Percentiles rank a stretch among this genome's conserved stretches.
Evolutionary conservation across 2,888 invertebrate genomes (phyloP).

Genomic region (Caenorhabditis afra): DNA sequence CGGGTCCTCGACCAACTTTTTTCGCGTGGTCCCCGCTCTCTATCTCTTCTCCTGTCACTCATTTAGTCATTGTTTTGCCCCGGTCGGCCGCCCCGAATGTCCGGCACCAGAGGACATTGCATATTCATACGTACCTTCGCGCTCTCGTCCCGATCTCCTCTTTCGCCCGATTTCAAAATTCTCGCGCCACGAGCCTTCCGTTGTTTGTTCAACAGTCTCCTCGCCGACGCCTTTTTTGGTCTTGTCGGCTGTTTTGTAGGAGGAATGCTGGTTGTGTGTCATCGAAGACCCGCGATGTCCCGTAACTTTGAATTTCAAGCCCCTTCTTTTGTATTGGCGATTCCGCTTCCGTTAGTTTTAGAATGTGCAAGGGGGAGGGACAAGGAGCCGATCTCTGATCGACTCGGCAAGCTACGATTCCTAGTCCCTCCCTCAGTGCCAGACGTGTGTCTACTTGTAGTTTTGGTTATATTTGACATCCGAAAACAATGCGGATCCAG

Average conservation of each 20-base stretch:
- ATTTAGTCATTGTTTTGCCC: slow-evolving; percentile 43
- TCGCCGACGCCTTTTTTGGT: slow-evolving; percentile 41
- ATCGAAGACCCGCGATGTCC: slow-evolving; percentile 22
- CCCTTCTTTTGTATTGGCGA: too few relatives aligned
- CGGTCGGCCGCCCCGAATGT: slow-evolving; percentile 15
- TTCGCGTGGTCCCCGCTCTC: slow-evolving; percentile 23
- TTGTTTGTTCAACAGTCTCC: slow-evolving; percentile 53
- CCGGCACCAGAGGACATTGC: neutral
- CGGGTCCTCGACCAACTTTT: slow-evolving; percentile 40
- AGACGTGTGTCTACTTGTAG: slow-evolving; percentile 22
- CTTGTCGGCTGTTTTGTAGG: slow-evolving; percentile 39
- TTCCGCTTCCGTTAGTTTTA: too few relatives aligned
- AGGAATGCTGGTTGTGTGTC: slow-evolving; percentile 34
- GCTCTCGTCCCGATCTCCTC: too few relatives aligned
- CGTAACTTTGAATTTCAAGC: slow-evolving; percentile 28
- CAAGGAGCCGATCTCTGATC: neutral
- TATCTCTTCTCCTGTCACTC: slow-evolving; percentile 45
- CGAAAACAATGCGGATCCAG: slow-evolving; percentile 12
- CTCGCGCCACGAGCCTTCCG: slow-evolving; percentile 4
- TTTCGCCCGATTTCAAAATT: too few relatives aligned
- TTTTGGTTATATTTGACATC: slow-evolving; percentile 27
- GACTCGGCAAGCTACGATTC: too few relatives aligned
- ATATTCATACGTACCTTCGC: too few relatives aligned
- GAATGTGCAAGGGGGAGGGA: neutral
- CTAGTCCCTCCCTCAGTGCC: neutral